Evolutionary conservation across 92 coral and sea anemone species (phyloP).

Genomic region (Epizoanthus illoricatus): DNA sequence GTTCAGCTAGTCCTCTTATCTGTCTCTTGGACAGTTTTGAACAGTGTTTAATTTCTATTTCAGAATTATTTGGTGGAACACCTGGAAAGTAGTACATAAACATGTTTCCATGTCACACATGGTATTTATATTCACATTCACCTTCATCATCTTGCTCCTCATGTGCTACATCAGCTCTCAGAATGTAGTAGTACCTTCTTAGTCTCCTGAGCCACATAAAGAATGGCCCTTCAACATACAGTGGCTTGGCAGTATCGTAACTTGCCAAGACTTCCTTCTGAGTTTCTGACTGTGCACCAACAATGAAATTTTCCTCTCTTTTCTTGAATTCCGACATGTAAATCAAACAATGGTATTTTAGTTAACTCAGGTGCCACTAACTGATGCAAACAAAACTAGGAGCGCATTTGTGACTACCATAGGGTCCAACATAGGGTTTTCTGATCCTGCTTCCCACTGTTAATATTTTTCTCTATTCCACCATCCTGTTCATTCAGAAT

Average conservation of each 20-base stretch:
- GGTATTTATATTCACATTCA: background rate
- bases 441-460: background rate
- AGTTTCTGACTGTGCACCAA: slow-evolving; percentile 65
- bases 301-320: slow-evolving; percentile 56
- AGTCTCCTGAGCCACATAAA: slow-evolving; percentile 81
- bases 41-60: no score
- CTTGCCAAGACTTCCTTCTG: slow-evolving; percentile 64
- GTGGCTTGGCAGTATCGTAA: slow-evolving; percentile 64
- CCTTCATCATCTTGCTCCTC: slow-evolving; percentile 53
- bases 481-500: no score
- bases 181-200: slow-evolving; percentile 69
- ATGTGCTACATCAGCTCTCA: slow-evolving; percentile 68
- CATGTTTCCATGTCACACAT: background rate
- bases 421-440: background rate
- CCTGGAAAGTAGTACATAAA: background rate
- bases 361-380: no score
- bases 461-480: no score
- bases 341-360: background rate
- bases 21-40: no score
- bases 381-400: no score
- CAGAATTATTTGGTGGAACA: no score
- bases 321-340: slow-evolving; percentile 49
- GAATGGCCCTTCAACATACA: slow-evolving; percentile 96
- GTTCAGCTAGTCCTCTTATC: no score
- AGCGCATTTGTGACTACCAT: background rate